Evolutionary conservation across 2,888 invertebrate species (phyloP).

Genomic region (Phrixothrix hirtus): DNA sequence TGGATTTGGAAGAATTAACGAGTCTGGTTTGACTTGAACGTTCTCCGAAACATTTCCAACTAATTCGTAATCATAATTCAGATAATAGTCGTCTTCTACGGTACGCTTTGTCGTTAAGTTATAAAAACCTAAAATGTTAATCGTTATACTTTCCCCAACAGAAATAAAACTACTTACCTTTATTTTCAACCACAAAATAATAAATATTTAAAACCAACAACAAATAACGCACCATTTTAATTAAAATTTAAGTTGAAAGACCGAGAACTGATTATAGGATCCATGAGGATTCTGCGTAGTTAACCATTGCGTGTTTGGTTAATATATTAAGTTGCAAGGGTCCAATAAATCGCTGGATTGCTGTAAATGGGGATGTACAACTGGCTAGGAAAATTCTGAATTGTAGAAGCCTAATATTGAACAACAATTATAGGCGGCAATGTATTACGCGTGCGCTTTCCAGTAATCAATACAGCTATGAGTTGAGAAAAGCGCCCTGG

Average conservation of each 20-base stretch:
- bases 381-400: background rate
- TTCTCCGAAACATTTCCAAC: slow-evolving; percentile 42
- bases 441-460: background rate
- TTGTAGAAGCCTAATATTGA: background rate
- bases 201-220: slow-evolving; percentile 16
- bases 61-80: slow-evolving; percentile 53
- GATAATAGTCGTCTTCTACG: slow-evolving; percentile 51
- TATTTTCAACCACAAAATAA: slow-evolving; percentile 7
- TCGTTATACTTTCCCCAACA: background rate
- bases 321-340: background rate
- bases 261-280: slow-evolving; percentile 42
- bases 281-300: background rate
- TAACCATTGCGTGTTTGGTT: background rate
- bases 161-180: slow-evolving; percentile 9
- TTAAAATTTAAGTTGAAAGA: slow-evolving; percentile 8
- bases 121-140: slow-evolving; percentile 31
- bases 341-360: background rate
- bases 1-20: slow-evolving; percentile 52
- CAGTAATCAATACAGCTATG: background rate
- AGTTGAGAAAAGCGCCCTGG: no score
- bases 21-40: slow-evolving; percentile 44
- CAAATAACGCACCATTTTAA: slow-evolving; percentile 16
- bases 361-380: background rate
- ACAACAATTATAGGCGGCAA: background rate
- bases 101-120: slow-evolving; percentile 41